phyloP scores from a whole-genome alignment of 2,113 vertebrate genomes.

The Podilymbus podiceps region DNA sequence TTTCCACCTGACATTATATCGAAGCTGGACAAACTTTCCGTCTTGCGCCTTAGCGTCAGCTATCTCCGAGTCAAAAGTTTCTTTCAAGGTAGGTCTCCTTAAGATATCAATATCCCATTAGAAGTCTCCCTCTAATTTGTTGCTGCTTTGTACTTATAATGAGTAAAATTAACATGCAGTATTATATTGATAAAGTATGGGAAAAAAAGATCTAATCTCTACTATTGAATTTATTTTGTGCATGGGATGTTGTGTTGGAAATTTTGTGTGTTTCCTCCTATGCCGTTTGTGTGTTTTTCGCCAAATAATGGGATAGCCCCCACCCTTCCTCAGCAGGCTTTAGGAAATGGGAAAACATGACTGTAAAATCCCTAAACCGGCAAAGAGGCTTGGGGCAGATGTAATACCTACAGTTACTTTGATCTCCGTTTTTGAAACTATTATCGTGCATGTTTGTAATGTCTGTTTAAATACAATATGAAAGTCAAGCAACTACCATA shows the following conservation, averaged over 20 bases:
- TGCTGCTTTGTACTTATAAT: not conserved
- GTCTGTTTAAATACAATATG: not conserved
- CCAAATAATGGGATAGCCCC: not conserved
- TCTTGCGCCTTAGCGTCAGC: conserved; percentile 93
- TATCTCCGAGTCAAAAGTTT: conserved; percentile 96
- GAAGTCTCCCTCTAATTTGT: not conserved
- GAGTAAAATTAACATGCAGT: not conserved
- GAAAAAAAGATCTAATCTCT: not conserved
- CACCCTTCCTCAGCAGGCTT: not conserved
- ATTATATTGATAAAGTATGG: not conserved
- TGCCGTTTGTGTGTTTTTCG: not conserved
- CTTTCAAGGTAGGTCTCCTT: conserved; percentile 84
- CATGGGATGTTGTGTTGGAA: not conserved
- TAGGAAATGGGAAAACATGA: not conserved
- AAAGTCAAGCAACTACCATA: not conserved
- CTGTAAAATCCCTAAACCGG: not conserved
- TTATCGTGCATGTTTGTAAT: not conserved
- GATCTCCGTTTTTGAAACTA: not conserved
- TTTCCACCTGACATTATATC: conserved; percentile 90
- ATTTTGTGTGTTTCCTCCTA: not conserved
- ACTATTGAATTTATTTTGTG: not conserved
- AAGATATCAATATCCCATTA: not conserved
- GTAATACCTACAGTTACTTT: not conserved
- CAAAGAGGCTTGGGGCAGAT: not conserved
- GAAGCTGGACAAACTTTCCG: conserved; percentile 95